Base-by-base conservation (phyloP, 2,797 vertebrate genomes). In the Distichodus sexfasciatus region DNA sequence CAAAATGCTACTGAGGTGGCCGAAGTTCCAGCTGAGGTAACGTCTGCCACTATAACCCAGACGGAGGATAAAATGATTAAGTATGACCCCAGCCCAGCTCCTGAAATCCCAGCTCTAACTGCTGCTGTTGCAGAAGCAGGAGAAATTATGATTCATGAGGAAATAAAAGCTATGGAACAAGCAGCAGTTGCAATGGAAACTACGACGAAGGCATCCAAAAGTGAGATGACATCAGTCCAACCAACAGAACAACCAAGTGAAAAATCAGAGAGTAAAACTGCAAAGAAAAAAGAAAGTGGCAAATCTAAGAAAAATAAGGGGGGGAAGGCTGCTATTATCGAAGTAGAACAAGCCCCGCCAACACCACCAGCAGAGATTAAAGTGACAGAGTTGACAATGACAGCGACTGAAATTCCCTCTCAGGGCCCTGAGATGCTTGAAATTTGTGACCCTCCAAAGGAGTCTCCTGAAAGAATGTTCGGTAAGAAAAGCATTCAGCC, bases 391-490 rank as follows among this genome's bases (percentile, higher is more conserved):
- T 70, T 76, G 46, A 82, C 72, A 71, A 36, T 76, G 61, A 26
- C 68, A 68, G 61, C 57, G 8, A 21, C 55, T 78, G 80, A 76
- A 38, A 43, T 31, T 44, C 65, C 69, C 69, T 58, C 61, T 47
- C 55, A 5, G 68, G 77, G 73, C 75, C 70, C 77, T 51, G 77
- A 76, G 70, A 51, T 63, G 72, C 65, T 63, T 66, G 50, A 69
- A 81, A 74, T 38, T 23, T 81, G 70, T 62, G 79, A 71, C 74
- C 68, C 78, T 81, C 62, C 60, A 80, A 83, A 84, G 78, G 85
- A 77, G 83, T 77, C 81, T 84, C 69, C 77, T 71, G 72, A 85
- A 87, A 85, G 81, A 90, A 84, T 87, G 83, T 80, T 79, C 64
- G 63, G 62, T 55, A 83, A 87, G 85, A 88, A 90, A 87, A 83